A percentile compares a stretch with the other conserved stretches of the same genome.
phyloP scores from a whole-genome alignment of 2,113 vertebrate genomes.

The Dicentrarchus labrax region DNA sequence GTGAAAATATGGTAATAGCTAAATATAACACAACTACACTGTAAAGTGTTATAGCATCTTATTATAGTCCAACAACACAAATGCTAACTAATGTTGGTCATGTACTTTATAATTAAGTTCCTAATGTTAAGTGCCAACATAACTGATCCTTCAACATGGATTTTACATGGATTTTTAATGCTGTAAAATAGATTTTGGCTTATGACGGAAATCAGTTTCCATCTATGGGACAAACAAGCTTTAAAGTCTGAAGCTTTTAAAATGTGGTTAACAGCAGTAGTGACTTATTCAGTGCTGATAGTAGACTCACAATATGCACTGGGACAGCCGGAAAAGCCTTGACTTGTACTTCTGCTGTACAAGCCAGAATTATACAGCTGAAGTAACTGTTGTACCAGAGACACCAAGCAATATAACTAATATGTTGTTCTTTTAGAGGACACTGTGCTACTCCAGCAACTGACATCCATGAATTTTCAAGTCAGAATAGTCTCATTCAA shows the following conservation, averaged over 20 bases:
- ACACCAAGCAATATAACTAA: conserved; percentile 8
- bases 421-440: neutral
- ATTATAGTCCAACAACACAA: neutral
- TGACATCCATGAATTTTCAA: conserved; percentile 9
- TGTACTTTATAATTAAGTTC: neutral
- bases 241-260: neutral
- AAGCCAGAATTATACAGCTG: neutral
- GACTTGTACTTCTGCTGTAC: neutral
- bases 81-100: neutral
- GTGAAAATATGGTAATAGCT: neutral
- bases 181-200: conserved; percentile 13
- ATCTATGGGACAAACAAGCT: conserved; percentile 27
- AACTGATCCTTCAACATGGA: neutral
- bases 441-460: conserved; percentile 4
- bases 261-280: neutral
- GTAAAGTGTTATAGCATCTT: neutral
- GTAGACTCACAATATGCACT: neutral
- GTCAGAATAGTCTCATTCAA: conserved; percentile 38
- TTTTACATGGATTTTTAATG: neutral
- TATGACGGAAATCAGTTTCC: neutral
- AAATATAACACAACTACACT: neutral
- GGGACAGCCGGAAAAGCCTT: neutral
- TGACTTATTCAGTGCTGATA: neutral
- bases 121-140: neutral
- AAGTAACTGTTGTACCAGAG: neutral